Evolutionary conservation across 2,797 vertebrate genomes (phyloP), one percentile per base, ranked within the genome.

Genomic region (Glyptemys insculpta): DNA sequence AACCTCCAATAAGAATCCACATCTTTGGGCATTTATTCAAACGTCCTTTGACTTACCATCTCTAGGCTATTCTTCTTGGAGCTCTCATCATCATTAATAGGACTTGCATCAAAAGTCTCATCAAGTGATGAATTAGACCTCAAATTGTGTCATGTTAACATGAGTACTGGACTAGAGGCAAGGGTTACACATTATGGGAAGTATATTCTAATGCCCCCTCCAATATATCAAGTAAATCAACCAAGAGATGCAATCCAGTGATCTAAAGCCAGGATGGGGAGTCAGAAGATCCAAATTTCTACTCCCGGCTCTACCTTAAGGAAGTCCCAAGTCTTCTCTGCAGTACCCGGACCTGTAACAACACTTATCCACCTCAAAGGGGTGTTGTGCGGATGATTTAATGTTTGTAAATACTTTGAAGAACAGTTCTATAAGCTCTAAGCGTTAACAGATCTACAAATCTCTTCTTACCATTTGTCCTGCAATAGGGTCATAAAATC

Each of bases 401-500:
- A 91, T 68, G 78, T 52, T 78, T 74, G 57, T 68, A 92, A 94
- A 86, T 25, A 81, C 54, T 52, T 49, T 23, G 52, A 84, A 87
- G 47, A 91, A 76, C 9, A 85, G 4, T 44, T 87, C 25, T 85
- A 50, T 47, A 91, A 14, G 59, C 50, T 41, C 78, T n/a, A 83
- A 88, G 37, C 91, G n/a, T 41, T 93, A 91, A 87, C 90, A 96
- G 49, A 27, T 62, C 88, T 49, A 79, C 27, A 85, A 88, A 12
- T 37, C 41, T 96, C 15, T 93, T 90, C 93, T 97, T 93, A 98
- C 98, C 98, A 98, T 97, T 96, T 98, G 94, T 93, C 98, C 98
- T 94, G 97, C 93, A 18, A 97, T 91, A 11, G 98, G 95, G 87
- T 98, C 97, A 85, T 98, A 98, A 95, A 98, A 98, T 81, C 97